phyloP scores from a whole-genome alignment of 2,888 invertebrate genomes.

The Ectemnius cavifrons region DNA sequence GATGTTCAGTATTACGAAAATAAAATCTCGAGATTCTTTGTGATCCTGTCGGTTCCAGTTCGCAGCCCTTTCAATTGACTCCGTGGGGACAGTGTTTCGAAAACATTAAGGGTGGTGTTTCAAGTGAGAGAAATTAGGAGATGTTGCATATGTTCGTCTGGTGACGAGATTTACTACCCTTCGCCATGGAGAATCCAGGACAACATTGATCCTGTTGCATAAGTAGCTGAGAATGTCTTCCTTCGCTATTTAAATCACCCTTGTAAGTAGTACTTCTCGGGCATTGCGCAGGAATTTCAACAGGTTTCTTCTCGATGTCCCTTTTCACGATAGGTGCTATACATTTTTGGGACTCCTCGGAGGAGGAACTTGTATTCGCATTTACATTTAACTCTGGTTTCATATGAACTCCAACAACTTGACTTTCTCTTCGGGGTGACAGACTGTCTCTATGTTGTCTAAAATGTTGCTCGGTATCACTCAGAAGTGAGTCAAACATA shows the following conservation, averaged over 20 bases:
- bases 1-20: too few species aligned
- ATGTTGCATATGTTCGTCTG: conserved; percentile 78
- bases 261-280: conserved; percentile 55
- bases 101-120: too few species aligned
- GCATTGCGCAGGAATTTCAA: neutral
- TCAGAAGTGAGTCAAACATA: conserved; percentile 81
- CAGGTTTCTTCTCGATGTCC: conserved; percentile 26
- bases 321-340: conserved; percentile 34
- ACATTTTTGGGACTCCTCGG: conserved; percentile 50
- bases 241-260: conserved; percentile 35
- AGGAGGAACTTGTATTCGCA: conserved; percentile 48
- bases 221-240: conserved; percentile 64
- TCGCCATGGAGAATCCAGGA: conserved; percentile 78
- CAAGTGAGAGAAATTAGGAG: conserved; percentile 63
- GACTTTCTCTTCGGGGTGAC: conserved; percentile 61
- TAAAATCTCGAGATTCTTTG: too few species aligned
- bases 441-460: conserved; percentile 80
- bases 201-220: conserved; percentile 79
- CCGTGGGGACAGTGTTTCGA: too few species aligned
- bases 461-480: conserved; percentile 81
- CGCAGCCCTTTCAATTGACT: too few species aligned
- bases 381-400: conserved; percentile 60
- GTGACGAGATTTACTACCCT: conserved; percentile 75
- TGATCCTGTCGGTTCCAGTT: too few species aligned
- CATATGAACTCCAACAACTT: conserved; percentile 46